Base-by-base conservation (phyloP, 2,888 invertebrate genomes). In the Deroplatys truncata region DNA sequence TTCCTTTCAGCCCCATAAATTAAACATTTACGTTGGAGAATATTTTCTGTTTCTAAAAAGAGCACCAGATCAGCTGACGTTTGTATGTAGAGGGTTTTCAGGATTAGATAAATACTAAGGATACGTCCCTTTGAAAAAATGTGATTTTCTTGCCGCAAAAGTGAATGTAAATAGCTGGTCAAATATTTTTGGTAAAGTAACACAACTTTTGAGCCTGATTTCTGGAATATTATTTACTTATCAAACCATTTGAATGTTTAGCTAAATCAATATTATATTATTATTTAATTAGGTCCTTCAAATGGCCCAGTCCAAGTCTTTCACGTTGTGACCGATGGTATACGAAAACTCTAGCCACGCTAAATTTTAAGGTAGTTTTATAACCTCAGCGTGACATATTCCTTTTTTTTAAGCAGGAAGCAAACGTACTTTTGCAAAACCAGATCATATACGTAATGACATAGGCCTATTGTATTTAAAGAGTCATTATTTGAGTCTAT, bases 261-360 rank as follows among this genome's bases (percentile, higher is more conserved):
- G 20, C 20, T 72, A 72, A 20, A 72, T 43, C 20, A 72, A 72
- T 7, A 72, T 72, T 72, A 16, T 5, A 72, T 20, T 72, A 16
- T 25, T 72, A 7, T 72, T 43, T 72, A 72, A 72, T 72, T 72
- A 72, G 56, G 25, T 72, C 56, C 20, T 72, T 20, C 1, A 72
- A 72, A 72, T 72, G 16, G 16, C 56, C 28, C 29, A 43, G 20
- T 89, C 85, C 85, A 49, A 86, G 89, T 89, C 89, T 89, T 89
- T 85, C 89, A 89, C 83, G 28, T 83, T 85, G 56, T 89, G 86
- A 89, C 72, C 82, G 82, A 89, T 85, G 85, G 89, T 89, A 89
- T 89, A 89, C 89, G 89, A 89, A 85, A 83, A 89, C 29, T 89
- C 86, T 86, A 89, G 49, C 89, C 89, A 89, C 28, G 43, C 82